Percentiles rank a stretch among this genome's conserved stretches.
These are phyloP conservation scores for Grapholita molesta DNA, from an alignment of 1,140 invertebrate genomes.

Conservation along the genomic window DNA sequence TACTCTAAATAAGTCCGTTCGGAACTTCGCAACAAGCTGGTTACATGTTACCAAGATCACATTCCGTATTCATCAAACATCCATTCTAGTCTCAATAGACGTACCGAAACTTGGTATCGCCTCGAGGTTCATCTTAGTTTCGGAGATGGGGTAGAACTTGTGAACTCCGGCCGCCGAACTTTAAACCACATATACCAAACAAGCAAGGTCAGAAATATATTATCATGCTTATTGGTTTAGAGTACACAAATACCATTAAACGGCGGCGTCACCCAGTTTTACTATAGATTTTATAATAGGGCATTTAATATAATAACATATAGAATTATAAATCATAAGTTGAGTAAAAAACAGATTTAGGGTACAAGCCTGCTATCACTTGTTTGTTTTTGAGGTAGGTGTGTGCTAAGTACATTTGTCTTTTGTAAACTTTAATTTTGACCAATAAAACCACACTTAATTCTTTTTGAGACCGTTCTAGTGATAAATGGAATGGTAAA, in stretches of 20 bases:
- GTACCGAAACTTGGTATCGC: conserved; percentile 40
- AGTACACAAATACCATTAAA: conserved; percentile 17
- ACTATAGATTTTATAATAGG: conserved; percentile 2
- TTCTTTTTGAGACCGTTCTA: no score
- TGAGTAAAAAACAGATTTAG: no score
- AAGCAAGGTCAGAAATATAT: conserved; percentile 27
- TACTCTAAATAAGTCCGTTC: neutral
- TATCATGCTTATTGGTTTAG: conserved; percentile 16
- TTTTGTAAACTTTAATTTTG: no score
- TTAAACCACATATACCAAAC: conserved; percentile 45
- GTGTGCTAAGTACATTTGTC: no score
- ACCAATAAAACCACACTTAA: no score
- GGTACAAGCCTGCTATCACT: no score
- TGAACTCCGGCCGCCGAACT: conserved; percentile 42
- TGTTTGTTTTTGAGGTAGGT: no score
- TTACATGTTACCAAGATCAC: conserved; percentile 18
- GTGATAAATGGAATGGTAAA: no score
- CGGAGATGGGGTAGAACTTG: conserved; percentile 46
- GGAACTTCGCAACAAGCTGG: conserved; percentile 4
- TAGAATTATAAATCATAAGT: no score
- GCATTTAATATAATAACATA: no score
- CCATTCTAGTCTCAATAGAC: conserved; percentile 44
- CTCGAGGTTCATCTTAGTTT: conserved; percentile 43
- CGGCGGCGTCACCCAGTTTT: conserved; percentile 18
- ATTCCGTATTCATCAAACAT: conserved; percentile 46